Base-by-base conservation (phyloP, 2,797 vertebrate genomes). In the Phataginus tricuspis region DNA sequence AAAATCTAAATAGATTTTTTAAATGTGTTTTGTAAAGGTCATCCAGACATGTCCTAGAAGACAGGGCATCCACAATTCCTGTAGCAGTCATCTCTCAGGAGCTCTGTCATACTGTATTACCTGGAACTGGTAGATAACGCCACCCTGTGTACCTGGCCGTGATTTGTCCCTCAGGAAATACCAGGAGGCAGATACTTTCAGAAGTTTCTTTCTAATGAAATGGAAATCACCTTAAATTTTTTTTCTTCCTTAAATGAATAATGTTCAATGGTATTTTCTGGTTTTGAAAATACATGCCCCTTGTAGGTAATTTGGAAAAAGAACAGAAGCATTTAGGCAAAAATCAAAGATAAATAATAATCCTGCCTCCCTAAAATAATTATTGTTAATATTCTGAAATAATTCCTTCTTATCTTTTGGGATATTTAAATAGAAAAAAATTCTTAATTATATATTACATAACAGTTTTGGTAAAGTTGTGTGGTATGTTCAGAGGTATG, bases 241-340 rank as follows among this genome's bases (percentile, higher is more conserved):
- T 42, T 84, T 57, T 84, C 42, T 90, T 31, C 37, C 87, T 45
- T 86, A 21, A 74, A 77, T 90, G 72, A 82, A 87, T 71, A 88
- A 63, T 59, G 21, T 57, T 93, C 51, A 86, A 53, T 51, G 39
- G 21, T 82, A 92, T 45, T 71, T 90, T 68, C 42, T 55, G n/a
- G 42, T 75, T 94, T 91, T 80, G 57, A 75, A 88, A 93, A 83
- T 53, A 55, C 2, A 83, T 77, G 49, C 3, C 49, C 27, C 66
- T 93, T 82, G 64, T 21, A 61, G 5, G 63, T n/a, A 86, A 68
- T 34, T 87, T 49, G 69, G 71, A 61, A 87, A 80, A 72, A 80
- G n/a, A 91, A 90, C 4, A 90, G 7, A 77, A 87, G 39, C 31
- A 90, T 37, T n/a, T 84, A 86, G 80, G 61, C 21, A 88, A 95